Conservation (phyloP, 2,888 invertebrate genomes). For the Aporophyla lueneburgensis region DNA sequence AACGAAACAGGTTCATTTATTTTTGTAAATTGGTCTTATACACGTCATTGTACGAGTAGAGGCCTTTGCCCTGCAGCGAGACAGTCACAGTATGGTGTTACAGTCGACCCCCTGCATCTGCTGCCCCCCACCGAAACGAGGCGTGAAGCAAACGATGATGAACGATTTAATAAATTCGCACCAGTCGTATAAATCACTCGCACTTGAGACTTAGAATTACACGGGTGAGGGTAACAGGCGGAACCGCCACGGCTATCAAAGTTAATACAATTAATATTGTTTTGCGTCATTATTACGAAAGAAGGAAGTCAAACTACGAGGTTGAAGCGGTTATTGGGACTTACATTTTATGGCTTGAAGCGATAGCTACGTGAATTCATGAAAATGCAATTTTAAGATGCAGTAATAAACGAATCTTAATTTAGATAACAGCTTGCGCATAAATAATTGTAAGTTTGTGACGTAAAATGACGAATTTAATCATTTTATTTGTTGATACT, state of each 20-base stretch:
- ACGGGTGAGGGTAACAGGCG: constrained; percentile 44
- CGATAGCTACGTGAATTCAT: constrained; percentile 22
- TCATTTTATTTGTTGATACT: background rate
- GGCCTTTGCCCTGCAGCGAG: background rate
- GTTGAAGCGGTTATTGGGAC: constrained; percentile 1
- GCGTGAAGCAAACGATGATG: constrained; percentile 72
- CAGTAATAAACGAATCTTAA: constrained; percentile 24
- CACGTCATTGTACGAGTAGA: background rate
- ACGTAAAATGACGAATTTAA: constrained; percentile 1
- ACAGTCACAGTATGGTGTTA: background rate
- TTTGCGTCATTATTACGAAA: constrained; percentile 30
- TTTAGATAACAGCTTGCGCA: constrained; percentile 22
- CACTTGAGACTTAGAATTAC: constrained; percentile 60
- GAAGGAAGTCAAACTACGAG: constrained; percentile 36
- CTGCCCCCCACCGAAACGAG: constrained; percentile 52
- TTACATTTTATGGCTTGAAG: constrained; percentile 7
- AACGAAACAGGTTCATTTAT: background rate
- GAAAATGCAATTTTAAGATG: constrained; percentile 40
- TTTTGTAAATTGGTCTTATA: too few relatives aligned
- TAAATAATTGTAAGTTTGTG: constrained; percentile 1
- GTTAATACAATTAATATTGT: constrained; percentile 22
- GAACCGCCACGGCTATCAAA: constrained; percentile 32
- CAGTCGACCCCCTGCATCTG: constrained; percentile 17
- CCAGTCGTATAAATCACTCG: constrained; percentile 72
- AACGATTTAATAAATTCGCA: constrained; percentile 79